phyloP scores from a whole-genome alignment of 2,888 invertebrate species.

The Linnaemya vulpina region DNA sequence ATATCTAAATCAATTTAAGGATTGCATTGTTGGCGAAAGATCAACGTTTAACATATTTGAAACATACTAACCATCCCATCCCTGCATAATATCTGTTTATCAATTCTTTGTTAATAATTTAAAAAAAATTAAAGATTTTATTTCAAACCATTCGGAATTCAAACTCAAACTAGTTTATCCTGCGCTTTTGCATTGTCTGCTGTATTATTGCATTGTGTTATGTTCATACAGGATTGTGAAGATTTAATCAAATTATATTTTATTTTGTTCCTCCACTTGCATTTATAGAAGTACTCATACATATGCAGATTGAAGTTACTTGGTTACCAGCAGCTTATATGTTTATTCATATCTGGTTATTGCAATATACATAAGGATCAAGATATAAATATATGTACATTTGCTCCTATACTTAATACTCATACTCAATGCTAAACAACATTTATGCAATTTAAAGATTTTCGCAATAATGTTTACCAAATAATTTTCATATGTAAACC shows the following conservation, averaged over 20 bases:
- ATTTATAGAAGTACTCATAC: background rate
- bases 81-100: no score
- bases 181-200: background rate
- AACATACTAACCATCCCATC: no score
- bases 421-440: background rate
- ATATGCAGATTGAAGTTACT: slow-evolving; percentile 9
- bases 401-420: background rate
- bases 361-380: background rate
- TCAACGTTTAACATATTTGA: no score
- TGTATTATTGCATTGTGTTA: background rate
- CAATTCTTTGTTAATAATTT: slow-evolving; percentile 3
- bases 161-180: background rate
- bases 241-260: slow-evolving; percentile 35
- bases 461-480: slow-evolving; percentile 48
- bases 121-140: background rate
- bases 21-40: no score
- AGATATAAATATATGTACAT: slow-evolving; percentile 9
- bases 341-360: slow-evolving; percentile 12
- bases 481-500: slow-evolving; percentile 52
- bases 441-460: slow-evolving; percentile 17
- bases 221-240: background rate
- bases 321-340: slow-evolving; percentile 40
- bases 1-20: no score
- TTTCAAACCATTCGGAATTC: background rate
- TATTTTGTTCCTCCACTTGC: slow-evolving; percentile 26